Evolutionary conservation across 2,888 invertebrate species (phyloP).

Genomic region (Phasia obesa): DNA sequence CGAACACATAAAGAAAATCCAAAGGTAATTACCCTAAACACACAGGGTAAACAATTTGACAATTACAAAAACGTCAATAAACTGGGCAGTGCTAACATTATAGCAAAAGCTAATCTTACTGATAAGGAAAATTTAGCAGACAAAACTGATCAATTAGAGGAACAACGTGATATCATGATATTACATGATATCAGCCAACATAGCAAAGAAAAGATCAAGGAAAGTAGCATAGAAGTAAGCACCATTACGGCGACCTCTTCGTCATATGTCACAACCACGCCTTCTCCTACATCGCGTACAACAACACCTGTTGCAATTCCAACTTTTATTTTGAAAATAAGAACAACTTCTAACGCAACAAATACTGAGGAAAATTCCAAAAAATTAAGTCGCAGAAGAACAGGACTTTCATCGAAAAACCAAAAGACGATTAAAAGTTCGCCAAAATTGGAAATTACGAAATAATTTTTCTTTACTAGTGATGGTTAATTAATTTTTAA

Average conservation of each 20-base stretch:
- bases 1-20: conserved; percentile 39
- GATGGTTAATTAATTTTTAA: too few species aligned
- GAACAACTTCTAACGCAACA: neutral
- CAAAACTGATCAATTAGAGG: conserved; percentile 75
- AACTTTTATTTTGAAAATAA: neutral
- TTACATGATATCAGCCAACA: conserved; percentile 75
- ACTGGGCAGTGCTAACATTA: conserved; percentile 14
- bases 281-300: neutral
- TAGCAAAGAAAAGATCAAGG: conserved; percentile 64
- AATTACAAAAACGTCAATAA: conserved; percentile 45
- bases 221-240: neutral
- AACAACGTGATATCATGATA: conserved; percentile 76
- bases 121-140: conserved; percentile 21
- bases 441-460: neutral
- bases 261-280: neutral
- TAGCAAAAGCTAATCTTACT: neutral
- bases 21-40: conserved; percentile 3
- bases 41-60: conserved; percentile 47
- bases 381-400: conserved; percentile 25
- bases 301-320: neutral
- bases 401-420: conserved; percentile 1
- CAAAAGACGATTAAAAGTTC: conserved; percentile 15
- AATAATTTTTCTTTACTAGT: neutral
- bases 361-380: neutral
- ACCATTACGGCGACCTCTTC: neutral